phyloP scores from a whole-genome alignment of 2,888 invertebrate genomes.

The Temnothorax unifasciatus region DNA sequence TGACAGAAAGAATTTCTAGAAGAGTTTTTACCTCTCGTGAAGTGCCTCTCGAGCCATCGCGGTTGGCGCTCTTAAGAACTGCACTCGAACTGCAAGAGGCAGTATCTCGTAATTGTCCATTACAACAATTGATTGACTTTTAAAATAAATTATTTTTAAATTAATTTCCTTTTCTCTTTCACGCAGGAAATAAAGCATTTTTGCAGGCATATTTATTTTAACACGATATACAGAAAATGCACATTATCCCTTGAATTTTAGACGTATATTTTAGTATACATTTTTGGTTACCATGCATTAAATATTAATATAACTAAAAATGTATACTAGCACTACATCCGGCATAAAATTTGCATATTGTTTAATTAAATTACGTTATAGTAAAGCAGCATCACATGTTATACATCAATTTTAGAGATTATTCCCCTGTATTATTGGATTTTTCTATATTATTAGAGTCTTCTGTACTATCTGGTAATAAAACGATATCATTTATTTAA shows the following conservation, averaged over 20 bases:
- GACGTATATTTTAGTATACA: not conserved
- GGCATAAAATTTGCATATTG: not conserved
- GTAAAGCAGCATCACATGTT: not conserved
- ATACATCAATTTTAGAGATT: not conserved
- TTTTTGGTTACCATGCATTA: not conserved
- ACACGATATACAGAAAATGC: not conserved
- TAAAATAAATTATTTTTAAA: constrained; percentile 49
- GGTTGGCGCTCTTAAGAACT: constrained; percentile 63
- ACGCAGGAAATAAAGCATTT: not conserved
- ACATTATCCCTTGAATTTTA: not conserved
- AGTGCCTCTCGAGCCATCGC: constrained; percentile 61
- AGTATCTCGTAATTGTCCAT: constrained; percentile 71
- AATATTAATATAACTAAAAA: constrained; percentile 6
- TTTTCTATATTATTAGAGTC: not conserved
- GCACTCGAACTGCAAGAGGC: constrained; percentile 62
- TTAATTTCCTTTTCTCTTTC: constrained; percentile 46
- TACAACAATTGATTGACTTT: constrained; percentile 61
- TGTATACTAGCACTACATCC: not conserved
- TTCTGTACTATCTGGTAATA: not conserved
- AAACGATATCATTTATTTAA: not conserved
- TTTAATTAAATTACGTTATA: not conserved
- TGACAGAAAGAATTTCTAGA: constrained; percentile 14
- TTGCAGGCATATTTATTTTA: not conserved
- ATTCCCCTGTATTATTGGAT: not conserved
- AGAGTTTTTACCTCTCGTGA: constrained; percentile 62